Evolutionary conservation across 2,797 vertebrate genomes (phyloP).

Genomic region (Chloroceryle inda): DNA sequence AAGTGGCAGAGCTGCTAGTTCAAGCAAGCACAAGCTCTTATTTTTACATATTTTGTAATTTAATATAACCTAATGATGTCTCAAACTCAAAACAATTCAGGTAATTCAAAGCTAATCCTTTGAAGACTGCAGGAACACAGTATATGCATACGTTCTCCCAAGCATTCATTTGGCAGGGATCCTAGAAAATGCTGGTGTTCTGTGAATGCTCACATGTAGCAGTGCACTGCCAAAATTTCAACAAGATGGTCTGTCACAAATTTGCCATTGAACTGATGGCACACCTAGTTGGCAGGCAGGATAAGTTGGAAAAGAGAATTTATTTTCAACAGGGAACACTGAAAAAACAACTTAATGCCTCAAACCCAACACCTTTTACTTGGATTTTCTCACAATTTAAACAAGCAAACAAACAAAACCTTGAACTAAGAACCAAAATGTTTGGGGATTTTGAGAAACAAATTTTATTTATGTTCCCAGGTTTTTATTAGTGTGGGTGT

Average conservation of each 20-base stretch:
- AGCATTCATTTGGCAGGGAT: conserved; percentile 73
- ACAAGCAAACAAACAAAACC: not conserved
- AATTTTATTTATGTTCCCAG: not conserved
- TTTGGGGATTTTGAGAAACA: not conserved
- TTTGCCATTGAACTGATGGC: conserved; percentile 46
- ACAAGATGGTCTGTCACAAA: conserved; percentile 55
- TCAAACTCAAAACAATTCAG: conserved; percentile 73
- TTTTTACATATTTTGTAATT: conserved; percentile 75
- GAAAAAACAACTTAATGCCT: not conserved
- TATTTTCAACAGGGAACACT: not conserved
- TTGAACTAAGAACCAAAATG: not conserved
- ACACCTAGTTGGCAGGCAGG: conserved; percentile 51
- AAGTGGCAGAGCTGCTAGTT: conserved; percentile 61
- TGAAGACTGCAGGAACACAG: conserved; percentile 48
- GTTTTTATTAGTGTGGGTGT: not conserved
- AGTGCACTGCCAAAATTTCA: conserved; percentile 53
- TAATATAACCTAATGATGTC: conserved; percentile 69
- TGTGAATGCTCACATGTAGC: conserved; percentile 53
- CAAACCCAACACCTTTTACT: not conserved
- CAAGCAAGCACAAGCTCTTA: conserved; percentile 55
- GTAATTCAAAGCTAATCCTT: conserved; percentile 66
- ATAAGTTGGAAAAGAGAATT: not conserved
- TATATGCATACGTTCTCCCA: conserved; percentile 59
- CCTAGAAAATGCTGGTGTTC: conserved; percentile 70
- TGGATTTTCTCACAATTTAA: not conserved